Evolutionary conservation across 2,797 vertebrate species (phyloP), one percentile per base, ranked within the genome.

Genomic region (Gallirallus australis): DNA sequence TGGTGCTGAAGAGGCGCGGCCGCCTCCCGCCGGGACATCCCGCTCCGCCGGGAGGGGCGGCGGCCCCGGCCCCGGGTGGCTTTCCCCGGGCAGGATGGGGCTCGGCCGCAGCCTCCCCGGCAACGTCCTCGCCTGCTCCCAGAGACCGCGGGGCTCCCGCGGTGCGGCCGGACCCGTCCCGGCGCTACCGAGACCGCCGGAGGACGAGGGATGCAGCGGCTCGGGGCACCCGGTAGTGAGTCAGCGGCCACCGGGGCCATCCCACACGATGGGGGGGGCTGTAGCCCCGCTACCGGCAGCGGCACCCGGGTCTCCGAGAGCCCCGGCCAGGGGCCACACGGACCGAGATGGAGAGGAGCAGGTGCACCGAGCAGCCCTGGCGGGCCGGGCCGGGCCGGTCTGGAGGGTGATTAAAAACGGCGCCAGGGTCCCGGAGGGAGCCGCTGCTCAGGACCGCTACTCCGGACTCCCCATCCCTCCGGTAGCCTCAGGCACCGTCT

Each of bases 1-100:
- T 63, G 91, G 95, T 94, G 71, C 95, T 94, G 91, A 82, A 92
- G 7, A 66, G 31, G 39, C 23, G 63, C 57, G 5, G 39, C 30
- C 27, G 14, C 65, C 82, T 50, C 52, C 68, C 42, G 78, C 70
- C 83, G 68, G 71, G 81, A 16, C 31, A 16, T 10, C 28, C 30
- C 17, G 25, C 37, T 70, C 66, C 40, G 14, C 92, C 30, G 56
- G 23, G 48, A 76, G 75, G 86, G 90, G 84, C 81, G 68, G 91
- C 4, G 54, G 81, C 65, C 11, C 9, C 73, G 13, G 30, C 20
- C 6, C 40, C 47, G 16, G n/a, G 39, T 59, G 54, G 63, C 48
- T 68, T 68, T 19, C 16, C 24, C 31, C 9, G 31, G n/a, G 21
- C 45, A 7, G 69, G 33, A 69, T 10, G 4, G 47, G 20, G 56